Evolutionary conservation across 2,113 vertebrate genomes (phyloP).

Genomic region (Meleagris gallopavo): DNA sequence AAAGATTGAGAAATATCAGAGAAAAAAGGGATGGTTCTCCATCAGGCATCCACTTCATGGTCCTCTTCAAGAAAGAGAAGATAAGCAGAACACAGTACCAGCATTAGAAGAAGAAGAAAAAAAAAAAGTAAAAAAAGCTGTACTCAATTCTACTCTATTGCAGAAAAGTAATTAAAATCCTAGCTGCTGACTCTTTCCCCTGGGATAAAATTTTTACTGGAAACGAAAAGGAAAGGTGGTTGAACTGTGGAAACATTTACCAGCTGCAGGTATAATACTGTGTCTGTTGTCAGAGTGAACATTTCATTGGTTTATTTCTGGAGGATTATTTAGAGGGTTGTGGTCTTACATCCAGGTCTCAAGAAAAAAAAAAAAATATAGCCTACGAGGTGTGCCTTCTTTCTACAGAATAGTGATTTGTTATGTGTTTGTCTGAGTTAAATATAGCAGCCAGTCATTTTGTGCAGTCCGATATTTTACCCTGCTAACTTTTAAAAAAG

Average conservation of each 20-base stretch:
- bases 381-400: conserved; percentile 77
- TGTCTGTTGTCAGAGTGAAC: conserved; percentile 83
- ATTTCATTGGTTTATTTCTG: conserved; percentile 86
- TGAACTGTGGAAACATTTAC: conserved; percentile 84
- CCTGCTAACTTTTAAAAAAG: conserved; percentile 25
- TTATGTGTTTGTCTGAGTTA: conserved; percentile 85
- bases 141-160: conserved; percentile 66
- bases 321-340: conserved; percentile 88
- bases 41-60: neutral
- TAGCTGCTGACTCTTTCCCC: conserved; percentile 77
- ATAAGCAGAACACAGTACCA: conserved; percentile 51
- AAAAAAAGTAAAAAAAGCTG: conserved; percentile 19
- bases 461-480: conserved; percentile 64
- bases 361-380: conserved; percentile 70
- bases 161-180: conserved; percentile 83
- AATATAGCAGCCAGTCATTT: conserved; percentile 79
- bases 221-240: conserved; percentile 81
- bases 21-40: neutral
- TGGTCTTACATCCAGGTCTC: conserved; percentile 81
- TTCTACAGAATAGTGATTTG: conserved; percentile 81
- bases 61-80: neutral
- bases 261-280: conserved; percentile 85
- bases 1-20: neutral
- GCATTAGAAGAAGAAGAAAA: neutral
- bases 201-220: conserved; percentile 84